Base-by-base conservation (phyloP, 2,797 vertebrate species). In the Myotis vivesi region DNA sequence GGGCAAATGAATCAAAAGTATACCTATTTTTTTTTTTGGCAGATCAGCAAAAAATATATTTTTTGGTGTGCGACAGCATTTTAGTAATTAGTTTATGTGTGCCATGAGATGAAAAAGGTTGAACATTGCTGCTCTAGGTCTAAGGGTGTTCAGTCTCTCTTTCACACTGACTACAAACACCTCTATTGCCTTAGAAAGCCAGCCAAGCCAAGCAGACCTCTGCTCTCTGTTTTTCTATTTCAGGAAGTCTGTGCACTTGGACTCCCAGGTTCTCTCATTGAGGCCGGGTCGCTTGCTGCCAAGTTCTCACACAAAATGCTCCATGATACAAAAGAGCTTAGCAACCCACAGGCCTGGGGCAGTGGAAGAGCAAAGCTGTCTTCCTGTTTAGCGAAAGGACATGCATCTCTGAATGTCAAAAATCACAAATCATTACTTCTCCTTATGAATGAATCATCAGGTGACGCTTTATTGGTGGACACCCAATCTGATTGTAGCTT, bases 401-500 rank as follows among this genome's bases (percentile, higher is more conserved):
- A 82, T 80, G n/a, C 1, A 0, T 77, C 75, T 92, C 77, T 76
- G 83, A 89, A 87, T 82, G 89, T 89, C 44, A 44, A 33, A 94
- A 94, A 76, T 81, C 57, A 62, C 79, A 23, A 69, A 46, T 71
- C 2, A 0, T 55, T 51, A 36, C 76, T 86, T 84, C 71, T 91
- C 72, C 75, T 89, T 17, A 0, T 41, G 82, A 92, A 0, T n/a
- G 85, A 91, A 80, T 83, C 71, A 59, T 81, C n/a, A 28, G 33
- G 83, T 89, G 92, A 86, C 62, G 62, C 62, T 84, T 91, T 91
- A 92, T 93, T 85, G 91, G 94, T 84, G 87, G 90, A 88, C 80
- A 33, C 72, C 38, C 0, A 19, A 77, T 41, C 75, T 95, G 71
- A 51, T 84, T 16, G 0, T 28, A 88, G 87, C 79, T 83, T 72